These are phyloP conservation scores for Tonatia bakeri DNA, from an alignment of 2,113 vertebrate species.

Conservation along the genomic window DNA sequence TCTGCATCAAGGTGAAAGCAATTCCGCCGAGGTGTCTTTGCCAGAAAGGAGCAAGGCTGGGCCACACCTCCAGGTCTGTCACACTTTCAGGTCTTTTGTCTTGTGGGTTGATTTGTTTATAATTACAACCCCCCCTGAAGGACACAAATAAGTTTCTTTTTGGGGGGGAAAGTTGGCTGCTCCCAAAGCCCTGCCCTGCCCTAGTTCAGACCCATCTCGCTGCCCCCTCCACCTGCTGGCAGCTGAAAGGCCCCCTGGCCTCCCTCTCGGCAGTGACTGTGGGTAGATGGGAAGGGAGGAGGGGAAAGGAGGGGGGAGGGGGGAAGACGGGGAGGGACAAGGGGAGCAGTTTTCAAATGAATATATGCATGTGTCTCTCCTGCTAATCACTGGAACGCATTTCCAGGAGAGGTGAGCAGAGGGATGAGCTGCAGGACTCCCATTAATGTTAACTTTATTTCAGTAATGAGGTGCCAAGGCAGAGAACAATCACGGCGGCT, in stretches of 20 bases:
- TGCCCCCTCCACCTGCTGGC: not conserved
- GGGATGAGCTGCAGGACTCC: slow-evolving; percentile 80
- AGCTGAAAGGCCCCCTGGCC: not conserved
- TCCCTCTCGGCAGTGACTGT: not conserved
- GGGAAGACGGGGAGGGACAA: not conserved
- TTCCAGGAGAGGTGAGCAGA: slow-evolving; percentile 76
- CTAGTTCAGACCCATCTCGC: not conserved
- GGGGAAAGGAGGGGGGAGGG: not conserved
- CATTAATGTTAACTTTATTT: slow-evolving; percentile 83
- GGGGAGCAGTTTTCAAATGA: slow-evolving; percentile 65
- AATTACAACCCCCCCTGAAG: not conserved
- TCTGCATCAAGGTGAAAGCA: not conserved
- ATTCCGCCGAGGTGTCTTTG: not conserved
- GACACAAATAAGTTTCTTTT: not conserved
- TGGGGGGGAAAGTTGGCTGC: not conserved
- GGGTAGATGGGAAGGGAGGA: not conserved
- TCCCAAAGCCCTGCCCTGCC: not conserved
- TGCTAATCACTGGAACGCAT: slow-evolving; percentile 78
- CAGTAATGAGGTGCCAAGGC: slow-evolving; percentile 80
- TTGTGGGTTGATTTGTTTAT: not conserved
- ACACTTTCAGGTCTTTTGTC: not conserved
- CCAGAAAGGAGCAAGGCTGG: not conserved
- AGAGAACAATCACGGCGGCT: slow-evolving; percentile 77
- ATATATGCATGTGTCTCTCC: slow-evolving; percentile 74
- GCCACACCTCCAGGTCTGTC: not conserved